Conservation (phyloP, 2,113 vertebrate species). For the Calidris pygmaea region DNA sequence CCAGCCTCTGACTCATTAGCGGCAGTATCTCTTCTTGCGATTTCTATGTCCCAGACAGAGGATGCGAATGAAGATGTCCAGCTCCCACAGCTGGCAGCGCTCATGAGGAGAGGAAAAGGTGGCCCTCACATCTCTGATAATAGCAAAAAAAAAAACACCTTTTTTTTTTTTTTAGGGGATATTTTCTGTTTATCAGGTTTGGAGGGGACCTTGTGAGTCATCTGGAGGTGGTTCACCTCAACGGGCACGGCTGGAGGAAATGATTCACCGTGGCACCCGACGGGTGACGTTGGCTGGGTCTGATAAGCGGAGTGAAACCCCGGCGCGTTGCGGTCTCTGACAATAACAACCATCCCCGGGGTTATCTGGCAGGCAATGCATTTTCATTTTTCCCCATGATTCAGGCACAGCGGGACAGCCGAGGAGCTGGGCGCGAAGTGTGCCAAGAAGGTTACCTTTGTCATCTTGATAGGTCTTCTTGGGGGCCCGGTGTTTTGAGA, state of each 20-base stretch:
- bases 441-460: not conserved
- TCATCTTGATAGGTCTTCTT: not conserved
- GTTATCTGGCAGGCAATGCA: not conserved
- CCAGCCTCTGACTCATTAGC: not conserved
- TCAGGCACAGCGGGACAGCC: not conserved
- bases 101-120: not conserved
- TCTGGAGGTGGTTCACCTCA: not conserved
- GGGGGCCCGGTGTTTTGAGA: not conserved
- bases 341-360: not conserved
- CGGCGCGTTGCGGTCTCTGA: rapidly evolving
- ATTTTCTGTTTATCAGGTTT: not conserved
- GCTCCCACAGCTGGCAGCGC: rapidly evolving
- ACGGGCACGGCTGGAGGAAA: rapidly evolving
- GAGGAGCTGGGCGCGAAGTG: not conserved
- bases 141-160: not conserved
- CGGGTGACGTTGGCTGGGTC: not conserved
- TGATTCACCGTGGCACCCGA: not conserved
- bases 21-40: not conserved
- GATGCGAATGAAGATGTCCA: not conserved
- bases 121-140: not conserved
- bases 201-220: not conserved
- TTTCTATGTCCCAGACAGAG: not conserved
- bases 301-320: not conserved
- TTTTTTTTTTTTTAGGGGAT: not conserved
- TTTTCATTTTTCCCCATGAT: not conserved